A percentile compares a stretch with the other conserved stretches of the same genome.
phyloP scores from a whole-genome alignment of 2,113 vertebrate species.

The Eretmochelys imbricata region DNA sequence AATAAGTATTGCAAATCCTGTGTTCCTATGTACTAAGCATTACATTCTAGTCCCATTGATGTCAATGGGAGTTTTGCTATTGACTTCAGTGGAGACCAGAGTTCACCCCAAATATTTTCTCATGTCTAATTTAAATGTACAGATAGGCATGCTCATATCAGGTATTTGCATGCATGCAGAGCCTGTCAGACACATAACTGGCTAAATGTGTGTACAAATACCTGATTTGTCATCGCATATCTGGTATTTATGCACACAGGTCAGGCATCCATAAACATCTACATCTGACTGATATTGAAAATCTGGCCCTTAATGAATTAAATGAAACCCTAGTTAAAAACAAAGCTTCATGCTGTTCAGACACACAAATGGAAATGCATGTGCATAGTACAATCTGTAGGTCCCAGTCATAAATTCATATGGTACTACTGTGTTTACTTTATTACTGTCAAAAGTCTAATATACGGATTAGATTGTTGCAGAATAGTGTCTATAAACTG shows the following conservation, averaged over 20 bases:
- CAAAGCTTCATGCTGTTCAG: background rate
- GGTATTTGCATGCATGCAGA: background rate
- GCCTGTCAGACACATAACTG: background rate
- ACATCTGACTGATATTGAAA: background rate
- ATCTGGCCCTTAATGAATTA: background rate
- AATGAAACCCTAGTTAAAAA: background rate
- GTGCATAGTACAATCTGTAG: background rate
- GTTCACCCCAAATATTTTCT: background rate
- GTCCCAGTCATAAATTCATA: background rate
- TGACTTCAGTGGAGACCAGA: background rate
- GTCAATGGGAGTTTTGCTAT: background rate
- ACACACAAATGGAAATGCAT: background rate
- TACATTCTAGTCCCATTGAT: background rate
- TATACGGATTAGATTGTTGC: background rate
- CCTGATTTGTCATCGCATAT: background rate
- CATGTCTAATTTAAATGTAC: background rate
- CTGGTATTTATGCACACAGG: background rate
- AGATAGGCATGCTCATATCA: accelerated
- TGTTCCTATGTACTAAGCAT: background rate
- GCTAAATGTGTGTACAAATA: background rate
- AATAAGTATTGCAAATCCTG: background rate
- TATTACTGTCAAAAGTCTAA: background rate
- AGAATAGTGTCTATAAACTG: background rate
- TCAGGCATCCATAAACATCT: background rate
- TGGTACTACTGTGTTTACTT: background rate